phyloP scores from a whole-genome alignment of 2,888 invertebrate genomes.

The Taphrorychus bicolor region DNA sequence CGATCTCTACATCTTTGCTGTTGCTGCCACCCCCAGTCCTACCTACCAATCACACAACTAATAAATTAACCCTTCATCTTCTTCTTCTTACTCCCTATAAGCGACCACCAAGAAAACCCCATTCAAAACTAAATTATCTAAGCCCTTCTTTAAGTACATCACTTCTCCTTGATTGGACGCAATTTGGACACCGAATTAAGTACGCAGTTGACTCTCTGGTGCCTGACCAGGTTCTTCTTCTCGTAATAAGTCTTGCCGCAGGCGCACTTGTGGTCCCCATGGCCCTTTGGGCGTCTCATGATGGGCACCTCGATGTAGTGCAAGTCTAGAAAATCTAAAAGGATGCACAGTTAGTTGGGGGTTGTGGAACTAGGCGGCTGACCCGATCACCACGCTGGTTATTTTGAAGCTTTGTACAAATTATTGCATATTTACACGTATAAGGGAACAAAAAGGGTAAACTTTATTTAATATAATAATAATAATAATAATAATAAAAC shows the following conservation, averaged over 20 bases:
- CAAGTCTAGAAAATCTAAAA: conserved; percentile 21
- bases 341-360: background rate
- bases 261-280: conserved; percentile 47
- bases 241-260: conserved; percentile 52
- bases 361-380: background rate
- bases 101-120: background rate
- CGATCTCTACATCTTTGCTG: too few species aligned
- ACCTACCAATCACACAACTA: too few species aligned
- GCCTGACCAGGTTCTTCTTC: conserved; percentile 51
- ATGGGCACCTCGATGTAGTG: conserved; percentile 28
- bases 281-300: conserved; percentile 48
- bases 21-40: too few species aligned
- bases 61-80: too few species aligned
- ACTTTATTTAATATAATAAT: conserved; percentile 1
- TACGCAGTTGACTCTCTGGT: conserved; percentile 49
- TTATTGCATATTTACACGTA: background rate
- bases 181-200: conserved; percentile 23
- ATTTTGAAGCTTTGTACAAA: background rate
- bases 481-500: background rate
- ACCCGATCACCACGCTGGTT: background rate
- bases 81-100: background rate
- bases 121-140: background rate
- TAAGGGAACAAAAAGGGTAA: background rate
- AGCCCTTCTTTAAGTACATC: background rate
- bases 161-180: conserved; percentile 5